Evolutionary conservation across 1,140 invertebrate genomes (phyloP).

Genomic region (Drosophila lacertosa): DNA sequence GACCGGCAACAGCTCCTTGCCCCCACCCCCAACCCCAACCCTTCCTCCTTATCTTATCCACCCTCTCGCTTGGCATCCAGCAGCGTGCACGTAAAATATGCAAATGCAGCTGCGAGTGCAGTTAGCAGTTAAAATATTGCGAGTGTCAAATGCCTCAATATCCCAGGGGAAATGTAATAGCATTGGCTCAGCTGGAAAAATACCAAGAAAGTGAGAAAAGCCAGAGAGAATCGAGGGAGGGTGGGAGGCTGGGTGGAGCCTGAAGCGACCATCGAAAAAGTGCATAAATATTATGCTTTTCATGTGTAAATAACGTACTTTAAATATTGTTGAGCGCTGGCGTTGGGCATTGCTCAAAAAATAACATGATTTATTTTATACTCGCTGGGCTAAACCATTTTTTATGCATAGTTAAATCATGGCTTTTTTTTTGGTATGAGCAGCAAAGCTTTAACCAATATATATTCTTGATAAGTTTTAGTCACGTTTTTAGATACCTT

Average conservation of each 20-base stretch:
- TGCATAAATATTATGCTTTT: slow-evolving; percentile 35
- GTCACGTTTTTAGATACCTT: too few relatives aligned
- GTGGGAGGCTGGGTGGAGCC: too few relatives aligned
- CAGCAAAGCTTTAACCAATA: too few relatives aligned
- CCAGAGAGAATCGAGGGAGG: not conserved
- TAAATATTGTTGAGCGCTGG: not conserved
- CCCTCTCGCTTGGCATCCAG: not conserved
- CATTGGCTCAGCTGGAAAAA: slow-evolving; percentile 18
- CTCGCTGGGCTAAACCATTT: not conserved
- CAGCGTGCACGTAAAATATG: slow-evolving; percentile 54
- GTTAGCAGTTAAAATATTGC: slow-evolving; percentile 72
- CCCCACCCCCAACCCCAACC: not conserved
- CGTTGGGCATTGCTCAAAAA: slow-evolving; percentile 5
- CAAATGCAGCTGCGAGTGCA: slow-evolving; percentile 61
- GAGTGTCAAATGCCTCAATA: slow-evolving; percentile 56
- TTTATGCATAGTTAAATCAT: too few relatives aligned
- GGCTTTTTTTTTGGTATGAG: too few relatives aligned
- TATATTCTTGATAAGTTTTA: too few relatives aligned
- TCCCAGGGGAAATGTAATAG: slow-evolving; percentile 58
- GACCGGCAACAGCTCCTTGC: slow-evolving; percentile 27
- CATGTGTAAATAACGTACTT: slow-evolving; percentile 35
- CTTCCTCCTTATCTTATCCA: not conserved
- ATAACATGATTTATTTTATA: slow-evolving; percentile 19
- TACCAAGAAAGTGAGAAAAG: not conserved
- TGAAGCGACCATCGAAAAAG: too few relatives aligned